These are phyloP conservation scores for Fukomys damarensis DNA, from an alignment of 2,113 vertebrate species.

Conservation along the genomic window DNA sequence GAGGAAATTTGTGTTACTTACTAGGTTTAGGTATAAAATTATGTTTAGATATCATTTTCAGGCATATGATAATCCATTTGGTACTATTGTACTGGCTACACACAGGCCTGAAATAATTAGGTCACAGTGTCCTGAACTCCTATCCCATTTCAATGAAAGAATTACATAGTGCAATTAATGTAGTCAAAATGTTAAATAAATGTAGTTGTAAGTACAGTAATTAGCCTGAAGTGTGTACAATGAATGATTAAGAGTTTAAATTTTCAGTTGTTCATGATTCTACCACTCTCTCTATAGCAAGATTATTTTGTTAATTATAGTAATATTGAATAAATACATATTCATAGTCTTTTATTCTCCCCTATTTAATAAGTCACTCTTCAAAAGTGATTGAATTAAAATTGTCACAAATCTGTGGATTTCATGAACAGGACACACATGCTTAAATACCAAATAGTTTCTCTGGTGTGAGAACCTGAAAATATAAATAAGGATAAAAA, in stretches of 20 bases:
- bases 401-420: neutral
- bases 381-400: neutral
- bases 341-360: neutral
- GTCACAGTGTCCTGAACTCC: neutral
- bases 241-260: neutral
- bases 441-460: too few species aligned
- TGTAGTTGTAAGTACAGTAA: neutral
- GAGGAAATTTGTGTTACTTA: neutral
- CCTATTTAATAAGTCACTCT: neutral
- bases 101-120: neutral
- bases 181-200: neutral
- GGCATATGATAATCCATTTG: neutral
- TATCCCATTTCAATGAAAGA: neutral
- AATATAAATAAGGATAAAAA: too few species aligned
- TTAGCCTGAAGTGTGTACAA: neutral
- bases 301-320: neutral
- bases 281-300: neutral
- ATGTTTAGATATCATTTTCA: neutral
- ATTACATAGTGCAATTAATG: neutral
- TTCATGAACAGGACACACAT: too few species aligned
- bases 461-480: too few species aligned
- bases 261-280: neutral
- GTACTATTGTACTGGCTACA: neutral
- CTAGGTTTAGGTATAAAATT: neutral
- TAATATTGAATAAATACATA: neutral